These are phyloP conservation scores for Plagodis pulveraria DNA, from an alignment of 2,888 invertebrate species.

Conservation along the genomic window DNA sequence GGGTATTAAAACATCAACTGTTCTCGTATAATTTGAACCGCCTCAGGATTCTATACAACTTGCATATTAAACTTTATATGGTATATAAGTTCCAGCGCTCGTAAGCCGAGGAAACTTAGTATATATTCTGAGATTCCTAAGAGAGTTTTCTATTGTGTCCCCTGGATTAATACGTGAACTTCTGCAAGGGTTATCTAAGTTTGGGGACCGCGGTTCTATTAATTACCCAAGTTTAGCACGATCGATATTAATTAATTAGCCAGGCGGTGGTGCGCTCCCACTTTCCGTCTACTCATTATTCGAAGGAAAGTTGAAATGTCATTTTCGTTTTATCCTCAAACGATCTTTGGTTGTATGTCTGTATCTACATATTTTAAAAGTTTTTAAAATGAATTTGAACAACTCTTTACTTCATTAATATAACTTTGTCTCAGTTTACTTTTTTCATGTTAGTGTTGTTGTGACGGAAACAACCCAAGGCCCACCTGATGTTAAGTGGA, in stretches of 20 bases:
- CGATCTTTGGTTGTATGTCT: conserved; percentile 13
- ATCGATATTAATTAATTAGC: conserved; percentile 77
- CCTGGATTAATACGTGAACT: conserved; percentile 77
- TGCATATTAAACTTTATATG: no score
- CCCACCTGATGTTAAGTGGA: no score
- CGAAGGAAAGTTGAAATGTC: conserved; percentile 16
- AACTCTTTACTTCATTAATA: no score
- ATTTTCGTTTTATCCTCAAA: conserved; percentile 16
- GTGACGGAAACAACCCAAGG: no score
- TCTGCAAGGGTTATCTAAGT: conserved; percentile 77
- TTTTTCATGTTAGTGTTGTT: no score
- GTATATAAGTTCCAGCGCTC: conserved; percentile 42
- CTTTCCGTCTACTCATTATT: conserved; percentile 24
- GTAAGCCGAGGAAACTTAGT: conserved; percentile 56
- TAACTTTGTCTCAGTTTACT: no score
- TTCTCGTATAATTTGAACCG: no score
- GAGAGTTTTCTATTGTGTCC: conserved; percentile 71
- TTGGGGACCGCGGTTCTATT: conserved; percentile 75
- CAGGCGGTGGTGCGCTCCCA: conserved; percentile 42
- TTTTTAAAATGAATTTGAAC: no score
- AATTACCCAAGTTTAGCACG: conserved; percentile 72
- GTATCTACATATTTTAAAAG: background rate
- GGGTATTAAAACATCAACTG: no score
- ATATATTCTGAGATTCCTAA: conserved; percentile 26
- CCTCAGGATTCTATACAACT: no score